phyloP scores from a whole-genome alignment of 2,113 vertebrate species.

The Pimephales promelas region DNA sequence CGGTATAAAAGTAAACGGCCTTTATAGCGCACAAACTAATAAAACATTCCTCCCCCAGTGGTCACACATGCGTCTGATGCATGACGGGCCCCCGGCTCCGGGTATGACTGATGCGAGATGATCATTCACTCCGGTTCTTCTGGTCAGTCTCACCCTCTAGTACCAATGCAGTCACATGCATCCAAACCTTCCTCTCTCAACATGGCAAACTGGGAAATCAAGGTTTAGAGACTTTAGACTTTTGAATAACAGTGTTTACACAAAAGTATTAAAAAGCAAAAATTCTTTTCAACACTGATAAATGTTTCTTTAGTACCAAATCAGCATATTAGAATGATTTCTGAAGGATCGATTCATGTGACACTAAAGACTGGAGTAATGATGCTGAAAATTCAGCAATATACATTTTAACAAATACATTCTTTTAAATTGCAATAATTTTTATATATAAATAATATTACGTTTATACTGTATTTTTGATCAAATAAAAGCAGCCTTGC shows the following conservation, averaged over 20 bases:
- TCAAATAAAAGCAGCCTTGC: not conserved
- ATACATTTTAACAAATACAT: not conserved
- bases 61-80: constrained; percentile 12
- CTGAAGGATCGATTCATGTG: not conserved
- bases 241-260: too few species aligned
- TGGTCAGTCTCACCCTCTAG: constrained; percentile 14
- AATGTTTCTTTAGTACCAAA: not conserved
- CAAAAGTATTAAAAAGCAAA: too few species aligned
- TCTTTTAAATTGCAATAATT: not conserved
- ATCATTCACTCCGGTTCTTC: constrained; percentile 29
- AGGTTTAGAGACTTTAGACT: not conserved
- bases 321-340: not conserved
- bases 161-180: not conserved
- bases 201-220: not conserved
- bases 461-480: not conserved
- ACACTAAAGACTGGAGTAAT: not conserved
- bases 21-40: constrained; percentile 12
- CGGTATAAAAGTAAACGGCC: not conserved
- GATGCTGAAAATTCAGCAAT: too few species aligned
- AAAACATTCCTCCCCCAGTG: not conserved
- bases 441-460: not conserved
- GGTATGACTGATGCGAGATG: constrained; percentile 24
- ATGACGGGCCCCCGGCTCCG: not conserved
- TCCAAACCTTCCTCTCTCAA: not conserved
- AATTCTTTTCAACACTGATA: not conserved